Base-by-base conservation (phyloP, 2,797 vertebrate species). In the Pelochelys cantorii region DNA sequence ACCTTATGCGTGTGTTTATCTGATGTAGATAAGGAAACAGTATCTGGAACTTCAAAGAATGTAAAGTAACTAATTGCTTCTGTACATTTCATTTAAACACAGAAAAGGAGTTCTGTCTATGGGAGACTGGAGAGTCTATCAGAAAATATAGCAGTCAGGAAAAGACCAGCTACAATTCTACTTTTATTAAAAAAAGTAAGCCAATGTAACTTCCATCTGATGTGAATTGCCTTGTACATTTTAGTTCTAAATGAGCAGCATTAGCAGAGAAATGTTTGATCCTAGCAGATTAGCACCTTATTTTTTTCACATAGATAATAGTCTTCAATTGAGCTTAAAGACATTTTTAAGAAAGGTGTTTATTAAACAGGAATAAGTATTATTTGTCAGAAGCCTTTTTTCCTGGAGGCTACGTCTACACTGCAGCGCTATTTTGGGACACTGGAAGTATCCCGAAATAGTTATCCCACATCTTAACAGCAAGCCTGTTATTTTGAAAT, bases 241-340 rank as follows among this genome's bases (percentile, higher is more conserved):
- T 92, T 86, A 90, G 81, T 90, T 91, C 42, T 82, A 71, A 85
- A 85, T 62, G 42, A 92, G 83, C 83, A 93, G 77, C 59, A 56
- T 81, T 77, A 84, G 65, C 85, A 79, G 81, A 79, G 57, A n/a
- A 81, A 85, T 52, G 48, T 68, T 89, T 80, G 18, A 37, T 92
- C 90, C 34, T 54, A 80, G 83, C 71, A 88, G 84, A 94, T 94
- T 85, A 90, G 80, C 88, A 89, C 96, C 82, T 92, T 83, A 48
- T 59, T 88, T 87, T 86, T 29, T 65, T 54, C 84, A 74, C 0
- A 1, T 56, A 55, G 53, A 20, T 84, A 71, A 22, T 54, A 80
- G 79, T 62, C 59, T 87, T 80, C 68, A 85, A 37, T 54, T 92
- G 86, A 83, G 34, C 55, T 75, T 56, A 89, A 89, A 54, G 79